Conservation (phyloP, 2,113 vertebrate genomes). For the Megaptera novaeangliae region DNA sequence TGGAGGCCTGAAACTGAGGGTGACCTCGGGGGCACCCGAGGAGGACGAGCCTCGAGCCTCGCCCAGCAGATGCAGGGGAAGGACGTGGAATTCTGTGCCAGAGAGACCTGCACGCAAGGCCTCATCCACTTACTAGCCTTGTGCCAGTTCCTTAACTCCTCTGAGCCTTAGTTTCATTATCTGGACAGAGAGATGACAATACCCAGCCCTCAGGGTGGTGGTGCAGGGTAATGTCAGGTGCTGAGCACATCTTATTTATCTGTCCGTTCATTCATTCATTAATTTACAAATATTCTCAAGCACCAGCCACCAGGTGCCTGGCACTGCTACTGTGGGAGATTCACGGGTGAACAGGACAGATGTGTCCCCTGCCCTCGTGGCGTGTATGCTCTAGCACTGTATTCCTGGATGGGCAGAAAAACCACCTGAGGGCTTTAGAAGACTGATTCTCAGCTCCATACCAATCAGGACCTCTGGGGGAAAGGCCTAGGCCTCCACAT, state of each 20-base stretch:
- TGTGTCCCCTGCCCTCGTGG: accelerated
- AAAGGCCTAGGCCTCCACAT: neutral
- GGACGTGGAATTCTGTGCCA: neutral
- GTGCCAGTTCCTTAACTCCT: neutral
- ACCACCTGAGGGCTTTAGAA: neutral
- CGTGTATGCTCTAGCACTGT: neutral
- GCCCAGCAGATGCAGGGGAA: neutral
- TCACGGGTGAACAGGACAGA: neutral
- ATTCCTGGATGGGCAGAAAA: neutral
- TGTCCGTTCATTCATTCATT: neutral
- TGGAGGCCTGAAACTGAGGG: neutral
- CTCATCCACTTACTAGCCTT: neutral
- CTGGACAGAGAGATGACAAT: neutral
- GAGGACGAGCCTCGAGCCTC: neutral
- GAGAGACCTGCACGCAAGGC: neutral
- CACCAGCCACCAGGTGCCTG: accelerated
- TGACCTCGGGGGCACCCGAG: neutral
- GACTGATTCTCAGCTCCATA: neutral
- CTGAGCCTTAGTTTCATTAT: neutral
- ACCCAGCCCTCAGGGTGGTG: neutral
- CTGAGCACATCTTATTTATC: neutral
- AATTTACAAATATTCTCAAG: neutral
- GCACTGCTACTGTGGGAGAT: neutral
- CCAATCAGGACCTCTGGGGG: neutral
- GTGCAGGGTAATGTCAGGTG: neutral